A percentile compares a stretch with the other conserved stretches of the same genome.
Conservation (phyloP, 2,113 vertebrate species). For the Podilymbus podiceps region DNA sequence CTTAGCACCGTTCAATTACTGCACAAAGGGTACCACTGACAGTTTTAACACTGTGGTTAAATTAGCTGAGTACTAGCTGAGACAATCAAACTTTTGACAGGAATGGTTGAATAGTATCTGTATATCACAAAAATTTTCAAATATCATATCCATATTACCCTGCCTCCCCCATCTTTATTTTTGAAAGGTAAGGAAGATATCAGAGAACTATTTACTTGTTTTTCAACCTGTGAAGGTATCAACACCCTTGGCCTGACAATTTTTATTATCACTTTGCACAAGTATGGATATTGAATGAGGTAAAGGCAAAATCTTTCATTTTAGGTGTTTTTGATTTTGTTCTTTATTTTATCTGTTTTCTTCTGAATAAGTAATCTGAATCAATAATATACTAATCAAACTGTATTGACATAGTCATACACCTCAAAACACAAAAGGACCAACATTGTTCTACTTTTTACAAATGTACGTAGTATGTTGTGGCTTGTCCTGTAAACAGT, state of each 20-base stretch:
- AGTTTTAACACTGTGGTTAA: conserved; percentile 59
- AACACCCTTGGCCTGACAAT: neutral
- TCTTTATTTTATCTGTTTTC: neutral
- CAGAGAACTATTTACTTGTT: neutral
- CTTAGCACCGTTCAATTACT: conserved; percentile 66
- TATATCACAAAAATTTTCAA: neutral
- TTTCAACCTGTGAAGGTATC: neutral
- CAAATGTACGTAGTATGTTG: neutral
- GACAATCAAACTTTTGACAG: conserved; percentile 13
- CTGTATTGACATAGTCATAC: neutral
- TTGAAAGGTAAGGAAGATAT: neutral
- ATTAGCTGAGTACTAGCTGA: conserved; percentile 41
- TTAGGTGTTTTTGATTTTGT: neutral
- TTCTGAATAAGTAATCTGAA: neutral
- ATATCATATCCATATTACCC: neutral
- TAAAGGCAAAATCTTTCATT: neutral
- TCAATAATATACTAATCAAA: neutral
- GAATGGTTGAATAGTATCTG: neutral
- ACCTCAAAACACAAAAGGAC: neutral
- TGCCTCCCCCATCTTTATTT: neutral
- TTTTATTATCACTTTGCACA: neutral
- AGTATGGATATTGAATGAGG: neutral
- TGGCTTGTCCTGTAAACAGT: neutral
- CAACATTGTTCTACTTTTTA: neutral
- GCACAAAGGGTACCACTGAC: conserved; percentile 58